phyloP scores from a whole-genome alignment of 1,140 invertebrate species.

The Conus ventricosus region DNA sequence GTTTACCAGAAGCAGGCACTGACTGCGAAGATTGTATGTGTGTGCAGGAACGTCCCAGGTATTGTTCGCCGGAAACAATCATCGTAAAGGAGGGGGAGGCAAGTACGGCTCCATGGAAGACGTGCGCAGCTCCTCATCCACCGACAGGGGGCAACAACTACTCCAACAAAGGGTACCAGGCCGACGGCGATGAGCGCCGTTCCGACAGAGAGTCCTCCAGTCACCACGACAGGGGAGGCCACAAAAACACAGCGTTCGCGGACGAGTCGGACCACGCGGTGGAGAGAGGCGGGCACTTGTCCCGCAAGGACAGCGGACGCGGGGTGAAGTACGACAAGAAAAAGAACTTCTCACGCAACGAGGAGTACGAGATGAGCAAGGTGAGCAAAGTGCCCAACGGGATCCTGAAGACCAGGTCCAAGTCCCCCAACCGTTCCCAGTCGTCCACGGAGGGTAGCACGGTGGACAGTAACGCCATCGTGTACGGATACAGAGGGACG shows the following conservation, averaged over 20 bases:
- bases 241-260: constrained; percentile 19
- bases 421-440: constrained; percentile 33
- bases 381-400: constrained; percentile 23
- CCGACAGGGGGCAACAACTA: constrained; percentile 34
- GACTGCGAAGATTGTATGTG: no score
- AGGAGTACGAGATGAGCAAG: constrained; percentile 36
- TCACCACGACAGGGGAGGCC: not conserved
- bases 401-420: constrained; percentile 32
- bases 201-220: not conserved
- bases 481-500: constrained; percentile 26
- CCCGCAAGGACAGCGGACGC: constrained; percentile 26
- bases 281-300: constrained; percentile 11
- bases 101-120: constrained; percentile 43
- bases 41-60: constrained; percentile 34
- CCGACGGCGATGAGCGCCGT: constrained; percentile 24
- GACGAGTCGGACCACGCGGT: constrained; percentile 8
- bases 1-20: no score
- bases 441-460: constrained; percentile 34
- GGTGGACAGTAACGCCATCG: constrained; percentile 22
- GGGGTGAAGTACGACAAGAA: constrained; percentile 21
- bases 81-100: constrained; percentile 26
- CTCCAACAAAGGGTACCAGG: constrained; percentile 26
- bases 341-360: constrained; percentile 14
- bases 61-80: constrained; percentile 31
- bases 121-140: constrained; percentile 41